A percentile compares a stretch with the other conserved stretches of the same genome.
These are phyloP conservation scores for Idaea biselata DNA, from an alignment of 2,888 invertebrate species.

Conservation along the genomic window DNA sequence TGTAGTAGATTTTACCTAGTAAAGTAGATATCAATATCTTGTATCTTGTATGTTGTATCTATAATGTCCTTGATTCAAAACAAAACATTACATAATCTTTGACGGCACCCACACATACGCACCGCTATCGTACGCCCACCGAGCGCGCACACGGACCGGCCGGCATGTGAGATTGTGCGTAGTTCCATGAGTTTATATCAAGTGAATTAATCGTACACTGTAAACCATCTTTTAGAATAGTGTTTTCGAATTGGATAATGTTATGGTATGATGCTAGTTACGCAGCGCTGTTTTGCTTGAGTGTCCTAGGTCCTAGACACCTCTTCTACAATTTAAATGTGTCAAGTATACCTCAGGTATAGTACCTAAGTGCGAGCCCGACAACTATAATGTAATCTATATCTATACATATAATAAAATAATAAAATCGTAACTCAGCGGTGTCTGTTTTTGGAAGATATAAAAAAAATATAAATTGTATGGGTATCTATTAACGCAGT, in stretches of 20 bases:
- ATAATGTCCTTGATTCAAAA: conserved; percentile 2
- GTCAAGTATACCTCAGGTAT: too few species aligned
- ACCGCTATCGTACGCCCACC: conserved; percentile 34
- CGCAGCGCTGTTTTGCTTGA: too few species aligned
- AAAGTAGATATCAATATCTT: neutral
- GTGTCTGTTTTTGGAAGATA: too few species aligned
- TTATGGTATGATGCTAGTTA: neutral
- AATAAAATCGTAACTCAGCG: too few species aligned
- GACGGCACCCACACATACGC: conserved; percentile 38
- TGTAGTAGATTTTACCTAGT: too few species aligned
- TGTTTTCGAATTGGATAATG: neutral
- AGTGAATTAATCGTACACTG: neutral
- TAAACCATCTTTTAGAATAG: neutral
- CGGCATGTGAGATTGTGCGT: conserved; percentile 40
- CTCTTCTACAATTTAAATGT: too few species aligned
- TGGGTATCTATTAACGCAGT: too few species aligned
- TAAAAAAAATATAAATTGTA: too few species aligned
- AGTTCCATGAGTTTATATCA: neutral
- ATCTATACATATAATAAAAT: too few species aligned
- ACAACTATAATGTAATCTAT: too few species aligned
- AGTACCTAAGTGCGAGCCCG: too few species aligned
- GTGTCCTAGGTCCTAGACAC: too few species aligned
- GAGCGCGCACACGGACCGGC: conserved; percentile 14
- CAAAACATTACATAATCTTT: conserved; percentile 34
- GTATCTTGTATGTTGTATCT: conserved; percentile 11